These are phyloP conservation scores for Calephelis nemesis DNA, from an alignment of 1,140 invertebrate genomes.

Conservation along the genomic window DNA sequence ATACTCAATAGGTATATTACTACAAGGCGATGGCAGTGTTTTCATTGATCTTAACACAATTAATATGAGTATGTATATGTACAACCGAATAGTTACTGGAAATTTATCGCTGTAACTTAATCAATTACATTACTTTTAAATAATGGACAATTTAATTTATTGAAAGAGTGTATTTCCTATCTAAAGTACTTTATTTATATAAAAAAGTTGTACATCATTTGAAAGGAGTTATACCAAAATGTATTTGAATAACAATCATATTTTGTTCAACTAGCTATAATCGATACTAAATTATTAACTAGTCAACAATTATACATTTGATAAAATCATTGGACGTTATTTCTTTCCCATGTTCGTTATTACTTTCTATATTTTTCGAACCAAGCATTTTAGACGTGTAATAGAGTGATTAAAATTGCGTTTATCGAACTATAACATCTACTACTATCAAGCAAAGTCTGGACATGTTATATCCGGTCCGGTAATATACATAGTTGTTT, in stretches of 20 bases:
- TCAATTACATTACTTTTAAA: constrained; percentile 3
- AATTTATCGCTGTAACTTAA: constrained; percentile 8
- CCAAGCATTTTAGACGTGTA: too few species aligned
- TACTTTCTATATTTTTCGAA: too few species aligned
- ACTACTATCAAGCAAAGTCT: too few species aligned
- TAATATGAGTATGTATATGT: not conserved
- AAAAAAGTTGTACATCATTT: not conserved
- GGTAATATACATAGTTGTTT: too few species aligned
- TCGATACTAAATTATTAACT: too few species aligned
- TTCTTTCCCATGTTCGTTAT: too few species aligned
- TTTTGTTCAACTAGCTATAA: not conserved
- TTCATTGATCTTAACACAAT: constrained; percentile 12
- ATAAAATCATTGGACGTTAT: too few species aligned
- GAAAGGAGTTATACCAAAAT: not conserved
- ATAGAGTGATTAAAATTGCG: too few species aligned
- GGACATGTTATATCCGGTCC: too few species aligned
- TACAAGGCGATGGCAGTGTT: constrained; percentile 14
- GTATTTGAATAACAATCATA: not conserved
- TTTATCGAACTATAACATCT: too few species aligned
- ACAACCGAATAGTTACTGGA: constrained; percentile 20
- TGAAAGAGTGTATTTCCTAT: not conserved
- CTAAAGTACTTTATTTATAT: not conserved
- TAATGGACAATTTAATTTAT: constrained; percentile 1
- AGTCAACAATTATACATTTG: too few species aligned
- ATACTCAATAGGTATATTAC: not conserved